phyloP scores from a whole-genome alignment of 2,888 invertebrate species.

The Taphrorychus bicolor region DNA sequence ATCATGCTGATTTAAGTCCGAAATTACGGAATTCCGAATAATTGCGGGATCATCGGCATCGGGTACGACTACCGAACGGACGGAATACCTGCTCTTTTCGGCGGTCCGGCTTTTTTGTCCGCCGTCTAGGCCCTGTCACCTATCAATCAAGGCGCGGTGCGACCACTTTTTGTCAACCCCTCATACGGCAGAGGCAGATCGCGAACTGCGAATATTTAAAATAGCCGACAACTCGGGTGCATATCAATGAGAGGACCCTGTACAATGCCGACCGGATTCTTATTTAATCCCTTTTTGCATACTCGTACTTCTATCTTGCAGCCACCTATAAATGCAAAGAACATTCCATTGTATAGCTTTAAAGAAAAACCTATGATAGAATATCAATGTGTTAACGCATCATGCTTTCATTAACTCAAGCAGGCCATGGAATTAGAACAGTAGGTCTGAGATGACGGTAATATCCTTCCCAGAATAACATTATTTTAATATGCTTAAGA shows the following conservation, averaged over 20 bases:
- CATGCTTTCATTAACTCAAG: no score
- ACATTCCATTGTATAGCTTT: no score
- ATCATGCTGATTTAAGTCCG: conserved; percentile 34
- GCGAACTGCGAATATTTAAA: conserved; percentile 57
- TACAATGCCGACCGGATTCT: conserved; percentile 18
- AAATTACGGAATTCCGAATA: conserved; percentile 42
- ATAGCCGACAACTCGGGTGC: conserved; percentile 52
- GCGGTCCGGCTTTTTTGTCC: conserved; percentile 52
- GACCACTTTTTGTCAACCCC: conserved; percentile 61
- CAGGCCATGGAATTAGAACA: no score
- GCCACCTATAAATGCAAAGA: no score
- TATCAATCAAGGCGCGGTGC: conserved; percentile 60
- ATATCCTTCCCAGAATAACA: no score
- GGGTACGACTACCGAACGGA: conserved; percentile 6
- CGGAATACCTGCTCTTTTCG: conserved; percentile 37
- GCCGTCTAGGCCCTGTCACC: conserved; percentile 60
- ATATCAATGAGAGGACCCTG: conserved; percentile 51
- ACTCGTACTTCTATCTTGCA: no score
- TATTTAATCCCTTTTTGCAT: conserved; percentile 28
- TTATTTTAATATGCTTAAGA: no score
- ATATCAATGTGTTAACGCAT: no score
- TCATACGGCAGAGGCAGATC: conserved; percentile 57
- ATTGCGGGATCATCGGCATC: conserved; percentile 40
- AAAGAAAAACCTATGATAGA: no score
- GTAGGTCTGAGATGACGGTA: no score